A percentile compares a stretch with the other conserved stretches of the same genome.
phyloP scores from a whole-genome alignment of 2,113 vertebrate species.

The Xiphophorus couchianus region DNA sequence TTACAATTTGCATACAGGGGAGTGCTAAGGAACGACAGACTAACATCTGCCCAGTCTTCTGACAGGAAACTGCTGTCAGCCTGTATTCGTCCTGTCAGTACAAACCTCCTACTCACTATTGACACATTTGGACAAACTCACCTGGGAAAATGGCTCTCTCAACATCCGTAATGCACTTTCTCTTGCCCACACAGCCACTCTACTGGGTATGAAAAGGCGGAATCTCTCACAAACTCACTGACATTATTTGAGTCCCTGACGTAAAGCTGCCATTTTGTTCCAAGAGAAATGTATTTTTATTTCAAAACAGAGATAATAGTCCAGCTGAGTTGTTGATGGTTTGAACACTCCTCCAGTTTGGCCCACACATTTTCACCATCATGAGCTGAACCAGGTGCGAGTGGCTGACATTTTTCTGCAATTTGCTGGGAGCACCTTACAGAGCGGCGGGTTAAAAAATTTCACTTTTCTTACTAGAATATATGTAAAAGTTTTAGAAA shows the following conservation, averaged over 20 bases:
- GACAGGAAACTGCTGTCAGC: not conserved
- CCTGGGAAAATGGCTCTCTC: slow-evolving; percentile 43
- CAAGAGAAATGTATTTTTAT: slow-evolving; percentile 58
- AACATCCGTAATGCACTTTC: slow-evolving; percentile 29
- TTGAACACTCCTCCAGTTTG: slow-evolving; percentile 19
- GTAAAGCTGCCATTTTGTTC: slow-evolving; percentile 65
- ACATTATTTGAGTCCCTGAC: slow-evolving; percentile 34
- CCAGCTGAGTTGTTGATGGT: slow-evolving; percentile 40
- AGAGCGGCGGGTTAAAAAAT: not conserved
- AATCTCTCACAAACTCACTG: slow-evolving; percentile 28
- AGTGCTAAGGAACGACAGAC: not conserved
- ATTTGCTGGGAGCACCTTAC: slow-evolving; percentile 3
- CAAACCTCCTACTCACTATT: slow-evolving; percentile 40
- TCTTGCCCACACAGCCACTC: slow-evolving; percentile 51
- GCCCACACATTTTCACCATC: slow-evolving; percentile 26
- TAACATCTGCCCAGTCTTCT: slow-evolving; percentile 12
- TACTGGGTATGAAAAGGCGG: slow-evolving; percentile 16
- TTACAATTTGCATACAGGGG: not conserved
- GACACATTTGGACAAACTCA: slow-evolving; percentile 22
- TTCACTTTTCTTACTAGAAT: not conserved
- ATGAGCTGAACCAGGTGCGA: slow-evolving; percentile 4
- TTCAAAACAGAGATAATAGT: slow-evolving; percentile 51
- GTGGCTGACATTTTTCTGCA: slow-evolving; percentile 29
- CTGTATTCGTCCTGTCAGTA: slow-evolving; percentile 13
- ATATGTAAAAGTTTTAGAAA: not conserved